A percentile compares a stretch with the other conserved stretches of the same genome.
phyloP scores from a whole-genome alignment of 2,888 invertebrate species.

The Pyralis farinalis region DNA sequence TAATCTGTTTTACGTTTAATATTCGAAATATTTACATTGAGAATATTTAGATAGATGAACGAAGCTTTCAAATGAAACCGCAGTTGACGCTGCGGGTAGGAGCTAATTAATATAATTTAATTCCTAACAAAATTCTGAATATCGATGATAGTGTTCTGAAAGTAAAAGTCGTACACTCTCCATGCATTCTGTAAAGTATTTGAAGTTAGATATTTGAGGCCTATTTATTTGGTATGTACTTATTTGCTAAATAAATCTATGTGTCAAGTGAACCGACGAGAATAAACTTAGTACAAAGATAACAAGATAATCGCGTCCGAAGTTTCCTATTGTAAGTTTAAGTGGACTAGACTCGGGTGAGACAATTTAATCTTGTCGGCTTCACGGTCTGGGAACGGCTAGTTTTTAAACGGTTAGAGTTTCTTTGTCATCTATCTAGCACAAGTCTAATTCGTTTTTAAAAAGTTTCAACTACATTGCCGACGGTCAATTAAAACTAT shows the following conservation, averaged over 20 bases:
- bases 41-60: too few species aligned
- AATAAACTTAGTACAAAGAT: slow-evolving; percentile 53
- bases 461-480: slow-evolving; percentile 41
- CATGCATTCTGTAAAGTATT: too few species aligned
- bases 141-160: too few species aligned
- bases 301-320: slow-evolving; percentile 63
- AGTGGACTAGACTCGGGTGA: slow-evolving; percentile 51
- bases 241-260: not conserved
- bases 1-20: too few species aligned
- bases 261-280: slow-evolving; percentile 14
- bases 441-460: slow-evolving; percentile 43
- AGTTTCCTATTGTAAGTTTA: slow-evolving; percentile 61
- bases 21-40: too few species aligned
- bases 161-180: too few species aligned
- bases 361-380: slow-evolving; percentile 69
- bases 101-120: too few species aligned
- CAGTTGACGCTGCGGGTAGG: too few species aligned
- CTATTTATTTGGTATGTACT: too few species aligned
- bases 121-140: too few species aligned
- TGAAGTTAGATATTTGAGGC: too few species aligned
- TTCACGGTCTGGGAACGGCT: slow-evolving; percentile 43
- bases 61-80: too few species aligned
- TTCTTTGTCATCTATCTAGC: slow-evolving; percentile 54
- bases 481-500: slow-evolving; percentile 39
- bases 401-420: slow-evolving; percentile 62